Evolutionary conservation across 1,140 invertebrate species (phyloP).

Genomic region (Drosophila simulans): DNA sequence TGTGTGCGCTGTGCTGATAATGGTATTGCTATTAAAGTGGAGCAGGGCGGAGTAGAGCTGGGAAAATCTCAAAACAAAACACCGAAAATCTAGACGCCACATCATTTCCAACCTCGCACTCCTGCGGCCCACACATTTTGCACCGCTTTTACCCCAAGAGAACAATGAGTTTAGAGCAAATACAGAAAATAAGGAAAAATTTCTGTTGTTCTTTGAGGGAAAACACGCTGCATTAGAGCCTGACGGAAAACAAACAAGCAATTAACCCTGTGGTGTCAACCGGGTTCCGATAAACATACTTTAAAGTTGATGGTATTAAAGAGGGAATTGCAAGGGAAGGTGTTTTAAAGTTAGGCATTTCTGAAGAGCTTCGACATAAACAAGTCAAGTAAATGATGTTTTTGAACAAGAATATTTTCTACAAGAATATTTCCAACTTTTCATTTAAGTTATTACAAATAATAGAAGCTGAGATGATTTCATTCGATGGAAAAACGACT

Average conservation of each 20-base stretch:
- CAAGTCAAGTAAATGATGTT: too few species aligned
- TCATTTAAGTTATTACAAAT: too few species aligned
- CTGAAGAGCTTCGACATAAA: too few species aligned
- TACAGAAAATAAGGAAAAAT: conserved; percentile 45
- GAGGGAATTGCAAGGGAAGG: too few species aligned
- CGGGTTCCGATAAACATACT: background rate
- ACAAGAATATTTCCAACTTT: too few species aligned
- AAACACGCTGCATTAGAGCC: conserved; percentile 31
- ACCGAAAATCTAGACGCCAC: conserved; percentile 11
- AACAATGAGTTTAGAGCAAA: conserved; percentile 55
- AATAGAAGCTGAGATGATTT: background rate
- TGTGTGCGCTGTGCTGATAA: conserved; percentile 53
- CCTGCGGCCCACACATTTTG: background rate
- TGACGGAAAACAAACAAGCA: conserved; percentile 44
- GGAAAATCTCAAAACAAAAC: conserved; percentile 10
- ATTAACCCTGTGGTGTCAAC: conserved; percentile 50
- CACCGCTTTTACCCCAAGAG: conserved; percentile 5
- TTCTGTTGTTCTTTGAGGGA: conserved; percentile 14
- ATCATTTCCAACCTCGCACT: background rate
- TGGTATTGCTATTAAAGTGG: conserved; percentile 46
- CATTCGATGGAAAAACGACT: background rate
- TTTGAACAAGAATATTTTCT: too few species aligned
- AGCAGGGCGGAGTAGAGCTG: conserved; percentile 15
- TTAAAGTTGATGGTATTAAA: background rate
- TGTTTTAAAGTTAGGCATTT: background rate